phyloP scores from a whole-genome alignment of 2,797 vertebrate genomes.

The Serranus cabrilla region DNA sequence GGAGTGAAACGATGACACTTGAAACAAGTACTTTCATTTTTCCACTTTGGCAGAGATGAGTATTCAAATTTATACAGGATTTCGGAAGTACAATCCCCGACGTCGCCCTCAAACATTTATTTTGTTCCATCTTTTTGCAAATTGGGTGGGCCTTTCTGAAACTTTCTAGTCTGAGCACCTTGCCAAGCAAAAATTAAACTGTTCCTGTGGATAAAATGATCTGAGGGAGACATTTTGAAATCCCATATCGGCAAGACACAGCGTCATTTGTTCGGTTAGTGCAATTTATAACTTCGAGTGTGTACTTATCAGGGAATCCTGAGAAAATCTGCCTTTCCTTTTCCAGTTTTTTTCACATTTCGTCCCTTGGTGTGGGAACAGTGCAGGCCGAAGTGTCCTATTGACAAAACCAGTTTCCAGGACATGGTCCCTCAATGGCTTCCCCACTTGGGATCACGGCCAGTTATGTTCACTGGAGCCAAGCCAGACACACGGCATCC shows the following conservation, averaged over 20 bases:
- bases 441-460: background rate
- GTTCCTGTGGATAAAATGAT: background rate
- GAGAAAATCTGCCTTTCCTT: background rate
- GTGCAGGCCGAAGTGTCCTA: background rate
- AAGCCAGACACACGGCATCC: background rate
- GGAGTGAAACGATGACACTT: constrained; percentile 53
- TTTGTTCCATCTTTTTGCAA: constrained; percentile 8
- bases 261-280: background rate
- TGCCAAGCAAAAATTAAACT: background rate
- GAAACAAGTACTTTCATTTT: constrained; percentile 51
- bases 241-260: constrained; percentile 1
- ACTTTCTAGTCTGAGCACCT: constrained; percentile 22
- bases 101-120: constrained; percentile 37
- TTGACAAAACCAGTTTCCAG: background rate
- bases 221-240: background rate
- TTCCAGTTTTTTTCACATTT: background rate
- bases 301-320: background rate
- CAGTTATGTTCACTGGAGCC: background rate
- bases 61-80: constrained; percentile 41
- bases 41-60: constrained; percentile 39
- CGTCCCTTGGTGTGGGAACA: background rate
- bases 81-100: constrained; percentile 7
- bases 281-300: background rate
- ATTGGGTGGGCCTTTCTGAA: constrained; percentile 8
- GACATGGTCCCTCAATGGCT: background rate